These are phyloP conservation scores for Chunga burmeisteri DNA, from an alignment of 2,113 vertebrate species.

Conservation along the genomic window DNA sequence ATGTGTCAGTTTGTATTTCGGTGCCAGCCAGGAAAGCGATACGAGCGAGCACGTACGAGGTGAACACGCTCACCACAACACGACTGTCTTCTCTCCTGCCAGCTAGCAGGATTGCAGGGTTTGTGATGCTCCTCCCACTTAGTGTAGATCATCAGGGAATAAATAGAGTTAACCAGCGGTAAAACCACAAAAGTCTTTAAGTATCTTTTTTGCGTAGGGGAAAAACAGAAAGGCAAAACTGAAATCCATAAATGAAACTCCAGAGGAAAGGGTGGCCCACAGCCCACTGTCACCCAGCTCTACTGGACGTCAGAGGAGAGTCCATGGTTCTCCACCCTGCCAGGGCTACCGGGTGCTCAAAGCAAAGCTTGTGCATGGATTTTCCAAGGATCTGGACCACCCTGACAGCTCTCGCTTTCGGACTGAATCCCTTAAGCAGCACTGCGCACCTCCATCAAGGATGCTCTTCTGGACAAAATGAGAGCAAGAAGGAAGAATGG, in stretches of 20 bases:
- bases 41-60: rapidly evolving
- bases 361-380: not conserved
- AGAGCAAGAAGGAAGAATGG: not conserved
- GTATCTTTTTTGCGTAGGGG: not conserved
- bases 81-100: not conserved
- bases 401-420: rapidly evolving
- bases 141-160: not conserved
- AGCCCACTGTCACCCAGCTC: not conserved
- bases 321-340: not conserved
- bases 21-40: not conserved
- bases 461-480: not conserved
- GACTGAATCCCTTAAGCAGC: not conserved
- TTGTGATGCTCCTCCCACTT: not conserved
- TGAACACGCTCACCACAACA: not conserved
- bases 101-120: not conserved
- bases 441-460: not conserved
- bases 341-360: not conserved
- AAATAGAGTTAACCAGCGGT: not conserved
- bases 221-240: not conserved
- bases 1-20: not conserved
- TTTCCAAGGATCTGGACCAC: not conserved
- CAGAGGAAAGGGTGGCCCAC: not conserved
- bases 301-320: rapidly evolving
- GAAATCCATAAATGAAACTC: rapidly evolving
- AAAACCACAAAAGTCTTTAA: not conserved